Base-by-base conservation (phyloP, 2,888 invertebrate species). In the Melanostoma scalare region DNA sequence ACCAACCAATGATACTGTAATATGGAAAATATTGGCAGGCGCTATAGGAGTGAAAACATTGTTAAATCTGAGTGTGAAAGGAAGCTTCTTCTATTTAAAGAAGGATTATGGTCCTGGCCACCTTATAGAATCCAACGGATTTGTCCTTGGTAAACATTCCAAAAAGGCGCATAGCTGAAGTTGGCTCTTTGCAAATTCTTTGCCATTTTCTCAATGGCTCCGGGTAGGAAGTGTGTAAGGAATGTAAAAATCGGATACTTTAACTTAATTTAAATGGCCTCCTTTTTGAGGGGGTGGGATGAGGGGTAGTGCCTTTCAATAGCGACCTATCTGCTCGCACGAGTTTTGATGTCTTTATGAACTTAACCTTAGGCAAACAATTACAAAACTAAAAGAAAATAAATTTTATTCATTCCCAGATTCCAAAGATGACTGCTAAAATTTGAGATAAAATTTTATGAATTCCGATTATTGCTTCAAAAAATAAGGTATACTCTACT, bases 81-180 rank as follows among this genome's bases (percentile, higher is more conserved):
- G 56, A 48, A 46, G 60, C 55, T 65, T 79, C 69, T 79, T 71
- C 58, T 84, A 79, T 84, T 84, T 84, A 71, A 75, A 71, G 71
- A 84, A 79, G 84, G 84, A 84, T 84, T 84, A 84, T 84, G 84
- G 84, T 65, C 72, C 58, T 84, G 84, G 84, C 84, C 84, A 84
- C 84, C 79, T 84, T 79, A 84, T 84, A 79, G 79, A 79, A 84
- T 84, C 79, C 79, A 56, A 79, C 71, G 74, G 84, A 84, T 84
- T 84, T 79, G 84, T 84, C 78, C 79, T 84, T 75, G 74, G 79
- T 79, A 84, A 84, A 84, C 84, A 84, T 84, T 84, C 84, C 71
- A 36, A 74, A 65, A 74, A 20, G 20, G 20, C 20, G 74, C 71
- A 84, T 84, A 69, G 33, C 75, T 71, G 35, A 46, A 67, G 69